Conservation (phyloP, 2,797 vertebrate species). For the Aldrovandia affinis region DNA sequence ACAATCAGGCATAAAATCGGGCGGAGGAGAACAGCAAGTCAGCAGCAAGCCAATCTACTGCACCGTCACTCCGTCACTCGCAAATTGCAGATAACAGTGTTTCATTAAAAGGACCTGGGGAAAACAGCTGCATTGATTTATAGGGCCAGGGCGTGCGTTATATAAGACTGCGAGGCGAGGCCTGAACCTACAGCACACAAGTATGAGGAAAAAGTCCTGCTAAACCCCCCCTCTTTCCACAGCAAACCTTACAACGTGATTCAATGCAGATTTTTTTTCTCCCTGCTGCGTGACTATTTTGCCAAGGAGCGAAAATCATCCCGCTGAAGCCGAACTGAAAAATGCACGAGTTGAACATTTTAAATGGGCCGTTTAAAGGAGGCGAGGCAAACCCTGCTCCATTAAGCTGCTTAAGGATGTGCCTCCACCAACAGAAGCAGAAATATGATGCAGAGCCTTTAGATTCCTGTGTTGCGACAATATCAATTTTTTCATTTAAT, state of each 20-base stretch:
- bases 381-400: background rate
- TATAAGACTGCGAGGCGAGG: background rate
- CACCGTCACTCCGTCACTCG: too few species aligned
- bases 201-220: background rate
- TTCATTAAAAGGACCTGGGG: background rate
- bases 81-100: slow-evolving; percentile 7
- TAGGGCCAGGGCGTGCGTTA: background rate
- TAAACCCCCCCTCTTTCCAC: slow-evolving; percentile 15
- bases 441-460: background rate
- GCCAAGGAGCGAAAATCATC: background rate
- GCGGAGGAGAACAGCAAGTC: too few species aligned
- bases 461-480: background rate
- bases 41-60: too few species aligned
- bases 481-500: too few species aligned
- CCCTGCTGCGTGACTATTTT: background rate
- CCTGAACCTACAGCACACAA: slow-evolving; percentile 54
- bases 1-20: too few species aligned
- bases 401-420: slow-evolving; percentile 11
- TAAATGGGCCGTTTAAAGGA: slow-evolving; percentile 14
- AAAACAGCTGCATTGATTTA: slow-evolving; percentile 16
- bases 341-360: slow-evolving; percentile 11
- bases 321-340: background rate
- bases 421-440: background rate
- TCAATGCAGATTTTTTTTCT: slow-evolving; percentile 11
- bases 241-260: background rate